Percentiles rank a stretch among this genome's conserved stretches.
Evolutionary conservation across 2,113 vertebrate genomes (phyloP).

Genomic region (Myiozetetes cayanensis): DNA sequence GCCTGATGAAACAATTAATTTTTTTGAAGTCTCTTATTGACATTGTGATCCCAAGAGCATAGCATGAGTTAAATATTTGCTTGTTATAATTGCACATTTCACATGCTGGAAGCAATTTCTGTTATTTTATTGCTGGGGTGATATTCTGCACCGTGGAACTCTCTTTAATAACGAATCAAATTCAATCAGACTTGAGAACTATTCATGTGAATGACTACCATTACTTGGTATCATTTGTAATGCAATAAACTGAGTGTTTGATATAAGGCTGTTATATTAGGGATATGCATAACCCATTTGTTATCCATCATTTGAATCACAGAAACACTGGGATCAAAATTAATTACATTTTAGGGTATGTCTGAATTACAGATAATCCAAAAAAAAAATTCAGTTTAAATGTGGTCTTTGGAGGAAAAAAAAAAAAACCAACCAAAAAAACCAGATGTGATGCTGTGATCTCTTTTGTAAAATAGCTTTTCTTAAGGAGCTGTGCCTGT

Average conservation of each 20-base stretch:
- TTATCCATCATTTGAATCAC: not conserved
- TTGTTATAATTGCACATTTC: slow-evolving; percentile 24
- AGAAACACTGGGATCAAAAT: not conserved
- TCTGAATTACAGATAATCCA: not conserved
- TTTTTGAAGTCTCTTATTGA: not conserved
- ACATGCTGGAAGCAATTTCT: slow-evolving; percentile 28
- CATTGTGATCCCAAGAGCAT: not conserved
- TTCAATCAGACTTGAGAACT: slow-evolving; percentile 31
- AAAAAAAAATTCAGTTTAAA: not conserved
- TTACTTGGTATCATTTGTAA: slow-evolving; percentile 19
- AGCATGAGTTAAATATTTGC: slow-evolving; percentile 13
- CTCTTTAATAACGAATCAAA: slow-evolving; percentile 33
- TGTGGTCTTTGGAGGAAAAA: not conserved
- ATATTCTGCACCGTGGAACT: not conserved
- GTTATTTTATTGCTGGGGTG: not conserved
- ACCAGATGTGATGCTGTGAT: not conserved
- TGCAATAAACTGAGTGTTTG: slow-evolving; percentile 20
- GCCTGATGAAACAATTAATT: not conserved
- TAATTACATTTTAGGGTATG: slow-evolving; percentile 1
- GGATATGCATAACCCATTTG: not conserved
- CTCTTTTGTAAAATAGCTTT: not conserved
- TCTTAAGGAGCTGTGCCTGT: not conserved
- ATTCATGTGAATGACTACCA: slow-evolving; percentile 21
- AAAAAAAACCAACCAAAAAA: not conserved
- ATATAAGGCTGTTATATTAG: not conserved